A percentile compares a stretch with the other conserved stretches of the same genome.
Conservation (phyloP, 2,888 invertebrate genomes). For the Ferrisia virgata region DNA sequence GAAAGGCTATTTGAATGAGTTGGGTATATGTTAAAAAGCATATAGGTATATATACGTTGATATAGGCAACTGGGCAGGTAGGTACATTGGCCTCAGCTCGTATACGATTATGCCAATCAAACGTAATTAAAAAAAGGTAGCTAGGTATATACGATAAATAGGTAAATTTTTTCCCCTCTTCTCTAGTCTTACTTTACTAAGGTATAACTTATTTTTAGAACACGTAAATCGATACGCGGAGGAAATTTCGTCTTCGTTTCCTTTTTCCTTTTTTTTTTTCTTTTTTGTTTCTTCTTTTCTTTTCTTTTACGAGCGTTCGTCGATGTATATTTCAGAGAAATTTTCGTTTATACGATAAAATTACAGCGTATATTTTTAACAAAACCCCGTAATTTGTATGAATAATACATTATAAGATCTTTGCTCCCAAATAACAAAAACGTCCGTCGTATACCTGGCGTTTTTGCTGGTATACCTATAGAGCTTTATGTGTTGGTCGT, state of each 20-base stretch:
- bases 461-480: no score
- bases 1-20: not conserved
- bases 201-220: not conserved
- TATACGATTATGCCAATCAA: no score
- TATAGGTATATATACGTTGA: not conserved
- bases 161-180: not conserved
- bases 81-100: no score
- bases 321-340: no score
- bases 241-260: not conserved
- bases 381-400: constrained; percentile 8
- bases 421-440: not conserved
- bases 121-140: not conserved
- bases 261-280: no score
- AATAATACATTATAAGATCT: constrained; percentile 11
- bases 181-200: no score
- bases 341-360: not conserved
- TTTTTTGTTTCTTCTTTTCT: no score
- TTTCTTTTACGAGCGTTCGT: not conserved
- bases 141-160: not conserved
- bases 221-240: not conserved
- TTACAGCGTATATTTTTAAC: constrained; percentile 1
- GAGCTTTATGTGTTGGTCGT: not conserved
- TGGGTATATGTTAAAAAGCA: not conserved
- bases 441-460: not conserved
- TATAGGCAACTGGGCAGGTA: no score